Percentiles rank a stretch among this genome's conserved stretches.
These are phyloP conservation scores for Ariolimax columbianus DNA, from an alignment of 2,888 invertebrate genomes.

Conservation along the genomic window DNA sequence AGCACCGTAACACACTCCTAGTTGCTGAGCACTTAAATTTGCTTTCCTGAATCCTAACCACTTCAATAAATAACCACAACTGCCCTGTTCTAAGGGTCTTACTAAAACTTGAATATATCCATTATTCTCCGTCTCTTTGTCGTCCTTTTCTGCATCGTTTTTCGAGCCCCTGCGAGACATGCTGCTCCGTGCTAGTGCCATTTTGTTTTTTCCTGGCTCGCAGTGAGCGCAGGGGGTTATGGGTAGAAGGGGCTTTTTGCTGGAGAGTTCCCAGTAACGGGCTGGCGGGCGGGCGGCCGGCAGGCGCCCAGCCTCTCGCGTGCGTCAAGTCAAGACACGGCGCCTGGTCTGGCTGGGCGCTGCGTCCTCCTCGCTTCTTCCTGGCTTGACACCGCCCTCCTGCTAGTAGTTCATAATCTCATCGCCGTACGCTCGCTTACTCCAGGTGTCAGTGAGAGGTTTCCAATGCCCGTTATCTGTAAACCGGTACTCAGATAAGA, in stretches of 20 bases:
- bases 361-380: no score
- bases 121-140: conserved; percentile 84
- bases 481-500: no score
- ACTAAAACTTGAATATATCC: conserved; percentile 84
- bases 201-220: conserved; percentile 52
- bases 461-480: no score
- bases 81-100: conserved; percentile 74
- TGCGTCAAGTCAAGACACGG: neutral
- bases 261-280: conserved; percentile 21
- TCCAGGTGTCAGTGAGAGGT: no score
- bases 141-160: conserved; percentile 72
- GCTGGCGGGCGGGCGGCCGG: neutral
- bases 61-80: conserved; percentile 69
- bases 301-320: neutral
- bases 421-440: no score
- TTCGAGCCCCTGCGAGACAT: conserved; percentile 70
- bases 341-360: neutral
- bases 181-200: conserved; percentile 66
- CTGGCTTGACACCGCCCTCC: neutral
- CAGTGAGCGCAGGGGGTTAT: conserved; percentile 52
- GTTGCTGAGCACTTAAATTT: conserved; percentile 67
- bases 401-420: conserved; percentile 4
- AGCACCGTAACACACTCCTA: conserved; percentile 67
- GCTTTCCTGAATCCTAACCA: conserved; percentile 71
- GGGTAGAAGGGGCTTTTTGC: conserved; percentile 46